A percentile compares a stretch with the other conserved stretches of the same genome.
These are phyloP conservation scores for Pogonomyrmex californicus DNA, from an alignment of 1,140 invertebrate species.

Conservation along the genomic window DNA sequence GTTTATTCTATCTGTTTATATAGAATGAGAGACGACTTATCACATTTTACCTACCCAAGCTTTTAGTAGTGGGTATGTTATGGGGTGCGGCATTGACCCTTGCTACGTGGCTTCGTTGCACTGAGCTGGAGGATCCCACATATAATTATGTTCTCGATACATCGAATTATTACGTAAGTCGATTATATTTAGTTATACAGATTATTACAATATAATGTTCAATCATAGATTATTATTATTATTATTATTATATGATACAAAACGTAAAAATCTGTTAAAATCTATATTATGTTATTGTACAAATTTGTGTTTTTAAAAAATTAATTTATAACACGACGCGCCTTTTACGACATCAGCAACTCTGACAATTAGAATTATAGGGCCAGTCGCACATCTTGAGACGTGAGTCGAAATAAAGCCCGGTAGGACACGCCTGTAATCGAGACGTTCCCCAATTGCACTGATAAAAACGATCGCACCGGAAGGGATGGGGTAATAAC, in stretches of 20 bases:
- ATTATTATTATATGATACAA: no score
- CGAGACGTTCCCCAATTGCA: slow-evolving; percentile 24
- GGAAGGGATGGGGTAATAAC: slow-evolving; percentile 27
- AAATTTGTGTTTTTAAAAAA: not conserved
- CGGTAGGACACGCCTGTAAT: not conserved
- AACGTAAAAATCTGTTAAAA: no score
- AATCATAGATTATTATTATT: not conserved
- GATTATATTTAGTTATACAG: slow-evolving; percentile 19
- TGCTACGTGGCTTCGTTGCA: slow-evolving; percentile 96
- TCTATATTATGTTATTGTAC: not conserved
- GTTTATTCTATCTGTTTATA: slow-evolving; percentile 63
- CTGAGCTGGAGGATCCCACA: slow-evolving; percentile 96
- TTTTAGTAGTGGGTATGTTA: slow-evolving; percentile 94
- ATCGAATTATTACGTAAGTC: slow-evolving; percentile 94
- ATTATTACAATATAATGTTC: slow-evolving; percentile 26
- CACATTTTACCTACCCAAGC: slow-evolving; percentile 97
- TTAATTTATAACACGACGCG: not conserved
- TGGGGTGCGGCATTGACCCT: slow-evolving; percentile 95
- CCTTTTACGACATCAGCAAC: not conserved
- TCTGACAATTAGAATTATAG: slow-evolving; percentile 34
- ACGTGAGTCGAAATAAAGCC: slow-evolving; percentile 26
- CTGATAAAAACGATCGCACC: slow-evolving; percentile 34
- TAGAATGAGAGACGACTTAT: slow-evolving; percentile 95
- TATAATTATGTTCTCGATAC: slow-evolving; percentile 97
- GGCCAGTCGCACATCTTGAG: slow-evolving; percentile 30